Evolutionary conservation across 2,113 vertebrate species (phyloP).

Genomic region (Sardina pilchardus): DNA sequence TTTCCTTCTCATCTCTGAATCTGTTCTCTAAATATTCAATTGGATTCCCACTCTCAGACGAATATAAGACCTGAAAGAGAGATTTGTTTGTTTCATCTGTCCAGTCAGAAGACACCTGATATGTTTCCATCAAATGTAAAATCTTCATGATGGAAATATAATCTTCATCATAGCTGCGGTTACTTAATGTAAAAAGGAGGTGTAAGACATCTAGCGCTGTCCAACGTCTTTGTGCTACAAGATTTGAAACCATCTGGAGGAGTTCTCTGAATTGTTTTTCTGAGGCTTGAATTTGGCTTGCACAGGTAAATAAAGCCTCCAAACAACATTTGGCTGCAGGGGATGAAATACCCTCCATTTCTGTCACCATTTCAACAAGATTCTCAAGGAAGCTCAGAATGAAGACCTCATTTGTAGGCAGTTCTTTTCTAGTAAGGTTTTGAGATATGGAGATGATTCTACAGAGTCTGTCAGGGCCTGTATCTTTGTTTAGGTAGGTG

Average conservation of each 20-base stretch:
- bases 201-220: not conserved
- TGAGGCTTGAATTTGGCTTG: not conserved
- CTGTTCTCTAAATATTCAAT: no score
- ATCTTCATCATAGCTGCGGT: no score
- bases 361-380: not conserved
- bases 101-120: no score
- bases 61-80: no score
- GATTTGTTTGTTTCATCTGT: no score
- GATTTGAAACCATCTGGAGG: constrained; percentile 5
- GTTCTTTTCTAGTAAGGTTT: not conserved
- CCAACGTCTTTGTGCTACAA: not conserved
- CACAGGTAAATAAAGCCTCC: constrained; percentile 17
- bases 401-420: not conserved
- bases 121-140: no score
- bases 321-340: not conserved
- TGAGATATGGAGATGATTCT: not conserved
- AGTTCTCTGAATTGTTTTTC: not conserved
- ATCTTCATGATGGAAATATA: no score
- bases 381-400: constrained; percentile 24
- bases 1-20: no score
- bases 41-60: no score
- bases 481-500: not conserved
- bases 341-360: not conserved
- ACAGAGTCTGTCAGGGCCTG: not conserved
- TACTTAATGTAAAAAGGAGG: not conserved